These are phyloP conservation scores for Sthenelais limicola DNA, from an alignment of 2,888 invertebrate genomes.

Conservation along the genomic window DNA sequence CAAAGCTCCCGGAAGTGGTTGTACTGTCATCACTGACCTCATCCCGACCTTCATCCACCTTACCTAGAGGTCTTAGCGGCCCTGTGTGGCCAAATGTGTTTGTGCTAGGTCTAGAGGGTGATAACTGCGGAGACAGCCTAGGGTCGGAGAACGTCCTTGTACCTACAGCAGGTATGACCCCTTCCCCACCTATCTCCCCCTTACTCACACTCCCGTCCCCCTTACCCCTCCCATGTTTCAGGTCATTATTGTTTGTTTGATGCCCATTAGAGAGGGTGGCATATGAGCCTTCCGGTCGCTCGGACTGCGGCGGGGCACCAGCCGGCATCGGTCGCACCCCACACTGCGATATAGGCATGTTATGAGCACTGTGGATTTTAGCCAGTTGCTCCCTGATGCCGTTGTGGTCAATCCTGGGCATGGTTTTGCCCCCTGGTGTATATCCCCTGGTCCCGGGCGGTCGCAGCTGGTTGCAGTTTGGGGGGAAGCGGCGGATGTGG, in stretches of 20 bases:
- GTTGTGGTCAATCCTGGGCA: slow-evolving; percentile 22
- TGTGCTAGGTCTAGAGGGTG: not conserved
- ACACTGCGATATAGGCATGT: not conserved
- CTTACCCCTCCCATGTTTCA: slow-evolving; percentile 4
- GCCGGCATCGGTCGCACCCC: slow-evolving; percentile 22
- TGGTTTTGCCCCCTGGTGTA: not conserved
- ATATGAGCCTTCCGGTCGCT: slow-evolving; percentile 1
- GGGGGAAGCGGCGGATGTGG: slow-evolving; percentile 29
- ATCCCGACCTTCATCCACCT: slow-evolving; percentile 30
- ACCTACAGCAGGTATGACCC: too few species aligned
- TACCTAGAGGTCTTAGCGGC: slow-evolving; percentile 33
- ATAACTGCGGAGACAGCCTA: slow-evolving; percentile 3
- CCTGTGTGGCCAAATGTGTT: slow-evolving; percentile 37
- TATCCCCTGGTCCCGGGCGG: not conserved
- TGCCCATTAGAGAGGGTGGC: slow-evolving; percentile 5
- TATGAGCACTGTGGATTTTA: not conserved
- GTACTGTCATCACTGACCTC: slow-evolving; percentile 40
- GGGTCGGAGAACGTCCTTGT: slow-evolving; percentile 25
- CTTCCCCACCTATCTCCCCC: too few species aligned
- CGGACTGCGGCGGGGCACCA: not conserved
- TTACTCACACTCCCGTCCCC: slow-evolving; percentile 12
- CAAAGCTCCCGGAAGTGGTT: slow-evolving; percentile 39
- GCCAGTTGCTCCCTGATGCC: slow-evolving; percentile 25
- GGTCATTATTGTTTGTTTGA: slow-evolving; percentile 2
- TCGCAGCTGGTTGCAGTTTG: slow-evolving; percentile 25